Percentiles rank a stretch among this genome's conserved stretches.
Evolutionary conservation across 2,113 vertebrate genomes (phyloP).

Genomic region (Alligator mississippiensis): DNA sequence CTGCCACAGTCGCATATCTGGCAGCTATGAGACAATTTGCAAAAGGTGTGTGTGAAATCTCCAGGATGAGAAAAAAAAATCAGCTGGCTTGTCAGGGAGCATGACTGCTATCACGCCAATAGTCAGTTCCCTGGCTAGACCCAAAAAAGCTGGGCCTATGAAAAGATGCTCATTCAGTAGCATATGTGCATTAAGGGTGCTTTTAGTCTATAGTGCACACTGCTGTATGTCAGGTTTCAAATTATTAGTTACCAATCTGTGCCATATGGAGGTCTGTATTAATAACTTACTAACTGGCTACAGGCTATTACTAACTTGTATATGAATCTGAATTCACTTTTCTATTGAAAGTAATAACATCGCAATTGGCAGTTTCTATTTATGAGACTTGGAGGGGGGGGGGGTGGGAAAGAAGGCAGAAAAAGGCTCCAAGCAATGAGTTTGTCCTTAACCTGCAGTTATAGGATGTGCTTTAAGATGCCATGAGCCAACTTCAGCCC

Average conservation of each 20-base stretch:
- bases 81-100: background rate
- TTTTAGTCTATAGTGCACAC: background rate
- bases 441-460: background rate
- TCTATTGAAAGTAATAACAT: background rate
- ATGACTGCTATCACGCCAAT: background rate
- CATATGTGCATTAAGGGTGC: fast-evolving
- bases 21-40: background rate
- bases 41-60: fast-evolving
- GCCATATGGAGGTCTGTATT: fast-evolving
- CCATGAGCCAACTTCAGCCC: slow-evolving; percentile 36
- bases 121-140: background rate
- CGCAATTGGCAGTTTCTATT: background rate
- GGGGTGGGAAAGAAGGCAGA: background rate
- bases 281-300: background rate
- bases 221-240: fast-evolving
- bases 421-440: slow-evolving; percentile 11
- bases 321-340: background rate
- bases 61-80: background rate
- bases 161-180: background rate
- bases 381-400: background rate
- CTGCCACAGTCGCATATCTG: background rate
- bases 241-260: background rate
- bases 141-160: background rate
- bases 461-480: slow-evolving; percentile 4
- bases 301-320: background rate